phyloP scores from a whole-genome alignment of 2,888 invertebrate species.

The Drosophila hamatofila region DNA sequence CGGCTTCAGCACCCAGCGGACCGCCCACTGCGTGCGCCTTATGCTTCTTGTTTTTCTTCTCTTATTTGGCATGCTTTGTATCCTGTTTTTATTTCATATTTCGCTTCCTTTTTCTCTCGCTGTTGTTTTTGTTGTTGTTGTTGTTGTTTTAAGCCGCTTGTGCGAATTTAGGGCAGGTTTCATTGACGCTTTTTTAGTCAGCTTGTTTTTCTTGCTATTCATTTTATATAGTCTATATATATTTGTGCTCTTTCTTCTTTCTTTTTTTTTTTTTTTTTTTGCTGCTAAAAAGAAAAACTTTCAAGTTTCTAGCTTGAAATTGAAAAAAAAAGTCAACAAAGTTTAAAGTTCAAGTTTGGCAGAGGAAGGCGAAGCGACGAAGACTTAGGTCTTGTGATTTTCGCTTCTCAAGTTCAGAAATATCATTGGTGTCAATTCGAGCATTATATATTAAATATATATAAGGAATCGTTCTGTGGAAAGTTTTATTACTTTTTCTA shows the following conservation, averaged over 20 bases:
- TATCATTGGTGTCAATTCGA: neutral
- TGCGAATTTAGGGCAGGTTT: conserved; percentile 78
- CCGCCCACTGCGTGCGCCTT: conserved; percentile 31
- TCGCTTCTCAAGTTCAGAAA: neutral
- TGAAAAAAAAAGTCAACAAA: conserved; percentile 63
- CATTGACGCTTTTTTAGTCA: conserved; percentile 52
- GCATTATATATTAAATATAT: neutral
- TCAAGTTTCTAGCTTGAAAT: conserved; percentile 41
- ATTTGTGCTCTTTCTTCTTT: neutral
- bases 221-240: conserved; percentile 25
- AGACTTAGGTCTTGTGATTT: neutral
- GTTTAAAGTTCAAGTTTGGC: conserved; percentile 35
- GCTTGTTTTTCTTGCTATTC: conserved; percentile 1
- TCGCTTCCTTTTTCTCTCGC: conserved; percentile 11
- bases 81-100: conserved; percentile 44
- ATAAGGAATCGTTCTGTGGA: too few relatives aligned
- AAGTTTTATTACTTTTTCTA: neutral
- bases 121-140: conserved; percentile 19
- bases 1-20: neutral
- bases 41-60: conserved; percentile 42
- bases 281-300: conserved; percentile 49
- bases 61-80: conserved; percentile 49
- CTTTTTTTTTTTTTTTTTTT: neutral
- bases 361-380: neutral
- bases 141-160: conserved; percentile 71